Conservation (phyloP, 2,888 invertebrate genomes). For the Xanthorhoe designata region DNA sequence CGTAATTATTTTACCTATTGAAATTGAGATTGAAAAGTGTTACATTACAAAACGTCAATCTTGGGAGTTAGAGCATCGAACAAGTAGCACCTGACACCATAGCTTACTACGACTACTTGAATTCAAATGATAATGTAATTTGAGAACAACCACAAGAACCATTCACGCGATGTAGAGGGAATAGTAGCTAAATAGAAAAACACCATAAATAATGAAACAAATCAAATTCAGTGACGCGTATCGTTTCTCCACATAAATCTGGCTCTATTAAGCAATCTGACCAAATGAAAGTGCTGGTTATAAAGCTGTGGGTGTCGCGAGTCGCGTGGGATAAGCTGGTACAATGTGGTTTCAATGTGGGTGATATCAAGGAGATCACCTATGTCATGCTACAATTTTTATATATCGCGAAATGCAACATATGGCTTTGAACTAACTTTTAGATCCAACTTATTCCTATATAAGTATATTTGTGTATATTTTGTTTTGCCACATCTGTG, state of each 20-base stretch:
- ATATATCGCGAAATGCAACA: constrained; percentile 16
- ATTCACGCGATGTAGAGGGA: constrained; percentile 1
- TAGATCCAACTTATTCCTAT: too few species aligned
- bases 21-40: constrained; percentile 17
- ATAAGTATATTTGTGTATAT: too few species aligned
- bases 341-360: constrained; percentile 63
- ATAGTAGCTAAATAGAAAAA: constrained; percentile 14
- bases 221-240: constrained; percentile 40
- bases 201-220: constrained; percentile 31
- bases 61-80: background rate
- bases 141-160: background rate
- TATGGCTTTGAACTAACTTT: background rate
- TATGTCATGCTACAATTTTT: constrained; percentile 41
- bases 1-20: constrained; percentile 22
- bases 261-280: constrained; percentile 68
- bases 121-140: background rate
- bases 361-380: constrained; percentile 74
- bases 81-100: background rate
- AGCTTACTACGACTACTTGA: background rate
- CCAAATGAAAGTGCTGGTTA: constrained; percentile 72
- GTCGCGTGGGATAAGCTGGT: constrained; percentile 71
- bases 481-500: too few species aligned
- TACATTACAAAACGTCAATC: constrained; percentile 4
- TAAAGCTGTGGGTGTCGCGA: constrained; percentile 71
- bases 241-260: constrained; percentile 62